Base-by-base conservation (phyloP, 1,140 invertebrate genomes). In the Drosophila sp. region DNA sequence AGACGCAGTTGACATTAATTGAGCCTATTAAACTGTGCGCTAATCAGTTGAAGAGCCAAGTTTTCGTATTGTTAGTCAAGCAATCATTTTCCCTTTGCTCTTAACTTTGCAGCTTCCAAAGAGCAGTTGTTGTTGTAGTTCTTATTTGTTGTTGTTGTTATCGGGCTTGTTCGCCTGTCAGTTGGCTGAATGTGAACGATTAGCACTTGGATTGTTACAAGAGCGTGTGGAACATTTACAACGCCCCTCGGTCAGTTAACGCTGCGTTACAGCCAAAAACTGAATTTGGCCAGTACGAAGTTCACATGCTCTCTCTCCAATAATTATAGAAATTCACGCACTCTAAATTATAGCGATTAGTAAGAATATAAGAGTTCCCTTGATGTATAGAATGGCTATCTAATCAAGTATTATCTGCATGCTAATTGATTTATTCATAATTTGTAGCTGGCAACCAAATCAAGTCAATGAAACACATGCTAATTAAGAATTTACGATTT, bases 1-100 rank as follows among this genome's bases (percentile, higher is more conserved):
- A 7, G 14, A 40, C 54, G 36, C 56, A 72, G 83, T 83, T 83
- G 83, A 89, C 83, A 87, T 83, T 89, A 89, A 87, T 89, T 89
- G 83, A 64, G 27, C 76, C 79, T 72, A 87, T 87, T 89, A 83
- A 79, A 83, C 67, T 73, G 72, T 76, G 63, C 84, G 79, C 83
- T 89, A 89, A 87, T 87, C 83, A 89, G 76, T 89, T 83, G 67
- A 58, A 69, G 54, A 66, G 46, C 71, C 57, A 72, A 78, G 63
- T 78, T 84, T 43, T 67, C 46, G 45, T 61, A 67, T 75, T 77
- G 59, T 64, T 63, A 40, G 50, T 46, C 32, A 9, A 25, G 45
- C 41, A 45, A 61, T 8, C 21, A 43, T 61, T 61, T 70, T 70
- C 29, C 29, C 40, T 46, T 11, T 50, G 25, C 29, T 29, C 59